phyloP scores from a whole-genome alignment of 2,888 invertebrate genomes.

The Melanchra persicariae region DNA sequence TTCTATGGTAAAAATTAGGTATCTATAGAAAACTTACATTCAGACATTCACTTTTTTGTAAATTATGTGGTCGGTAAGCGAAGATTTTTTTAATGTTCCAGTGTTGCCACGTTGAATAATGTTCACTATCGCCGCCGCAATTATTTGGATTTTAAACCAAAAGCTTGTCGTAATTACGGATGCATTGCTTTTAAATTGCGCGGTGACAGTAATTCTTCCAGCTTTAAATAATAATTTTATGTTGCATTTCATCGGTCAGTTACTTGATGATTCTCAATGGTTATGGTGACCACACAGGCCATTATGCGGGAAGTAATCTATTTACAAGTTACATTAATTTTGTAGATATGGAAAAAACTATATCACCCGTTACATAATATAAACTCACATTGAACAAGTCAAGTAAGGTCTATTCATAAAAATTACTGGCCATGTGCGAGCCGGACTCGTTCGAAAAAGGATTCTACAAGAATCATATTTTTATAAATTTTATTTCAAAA shows the following conservation, averaged over 20 bases:
- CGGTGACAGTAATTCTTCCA: conserved; percentile 32
- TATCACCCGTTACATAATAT: too few species aligned
- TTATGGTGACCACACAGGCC: not conserved
- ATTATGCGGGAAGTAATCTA: not conserved
- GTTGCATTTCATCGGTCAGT: conserved; percentile 17
- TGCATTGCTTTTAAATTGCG: conserved; percentile 46
- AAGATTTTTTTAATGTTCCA: not conserved
- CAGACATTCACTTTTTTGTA: too few species aligned
- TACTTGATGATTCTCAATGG: not conserved
- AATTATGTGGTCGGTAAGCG: not conserved
- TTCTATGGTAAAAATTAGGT: too few species aligned
- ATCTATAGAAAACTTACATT: too few species aligned
- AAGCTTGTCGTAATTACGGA: conserved; percentile 38
- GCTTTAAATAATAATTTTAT: conserved; percentile 19
- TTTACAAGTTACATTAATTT: too few species aligned
- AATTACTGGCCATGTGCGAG: too few species aligned
- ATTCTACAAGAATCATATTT: too few species aligned
- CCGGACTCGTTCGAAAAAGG: too few species aligned
- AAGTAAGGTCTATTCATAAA: too few species aligned
- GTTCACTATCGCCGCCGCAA: conserved; percentile 37
- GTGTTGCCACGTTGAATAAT: conserved; percentile 35
- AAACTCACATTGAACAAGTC: too few species aligned
- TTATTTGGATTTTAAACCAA: conserved; percentile 49
- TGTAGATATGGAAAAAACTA: too few species aligned
- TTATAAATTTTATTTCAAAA: not conserved